Percentiles rank a stretch among this genome's conserved stretches.
Evolutionary conservation across 2,888 invertebrate species (phyloP).

Genomic region (Dromius quadrimaculatus): DNA sequence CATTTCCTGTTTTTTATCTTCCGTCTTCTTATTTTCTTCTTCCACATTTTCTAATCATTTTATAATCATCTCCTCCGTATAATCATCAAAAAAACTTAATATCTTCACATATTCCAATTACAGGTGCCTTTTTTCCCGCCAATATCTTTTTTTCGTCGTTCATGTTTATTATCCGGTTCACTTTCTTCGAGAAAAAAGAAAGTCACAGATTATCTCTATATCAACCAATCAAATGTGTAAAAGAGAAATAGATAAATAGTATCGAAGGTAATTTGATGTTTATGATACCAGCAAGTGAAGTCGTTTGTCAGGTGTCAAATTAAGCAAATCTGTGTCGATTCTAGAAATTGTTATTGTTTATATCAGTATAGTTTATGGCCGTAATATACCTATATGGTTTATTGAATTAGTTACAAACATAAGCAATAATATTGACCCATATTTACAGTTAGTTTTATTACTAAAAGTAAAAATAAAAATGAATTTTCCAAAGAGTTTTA

Average conservation of each 20-base stretch:
- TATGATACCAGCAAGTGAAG: slow-evolving; percentile 4
- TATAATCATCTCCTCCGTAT: not conserved
- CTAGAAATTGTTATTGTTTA: not conserved
- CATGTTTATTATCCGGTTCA: not conserved
- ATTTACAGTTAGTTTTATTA: too few relatives aligned
- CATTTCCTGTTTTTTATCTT: too few relatives aligned
- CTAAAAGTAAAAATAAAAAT: too few relatives aligned
- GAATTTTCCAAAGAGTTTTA: too few relatives aligned
- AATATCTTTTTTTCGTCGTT: not conserved
- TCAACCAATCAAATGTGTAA: not conserved
- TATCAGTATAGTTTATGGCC: too few relatives aligned
- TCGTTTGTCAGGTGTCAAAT: slow-evolving; percentile 11
- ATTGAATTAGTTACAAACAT: too few relatives aligned
- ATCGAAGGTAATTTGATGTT: slow-evolving; percentile 10
- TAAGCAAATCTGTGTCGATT: slow-evolving; percentile 6
- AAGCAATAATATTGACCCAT: too few relatives aligned
- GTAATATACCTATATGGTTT: too few relatives aligned
- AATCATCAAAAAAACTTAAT: not conserved
- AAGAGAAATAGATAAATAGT: not conserved
- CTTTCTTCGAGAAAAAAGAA: not conserved
- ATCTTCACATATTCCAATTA: not conserved
- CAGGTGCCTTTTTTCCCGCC: not conserved
- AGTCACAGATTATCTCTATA: not conserved
- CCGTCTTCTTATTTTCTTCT: too few relatives aligned
- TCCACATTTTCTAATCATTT: not conserved